Evolutionary conservation across 2,797 vertebrate species (phyloP), one percentile per base, ranked within the genome.

Genomic region (Semotilus atromaculatus): DNA sequence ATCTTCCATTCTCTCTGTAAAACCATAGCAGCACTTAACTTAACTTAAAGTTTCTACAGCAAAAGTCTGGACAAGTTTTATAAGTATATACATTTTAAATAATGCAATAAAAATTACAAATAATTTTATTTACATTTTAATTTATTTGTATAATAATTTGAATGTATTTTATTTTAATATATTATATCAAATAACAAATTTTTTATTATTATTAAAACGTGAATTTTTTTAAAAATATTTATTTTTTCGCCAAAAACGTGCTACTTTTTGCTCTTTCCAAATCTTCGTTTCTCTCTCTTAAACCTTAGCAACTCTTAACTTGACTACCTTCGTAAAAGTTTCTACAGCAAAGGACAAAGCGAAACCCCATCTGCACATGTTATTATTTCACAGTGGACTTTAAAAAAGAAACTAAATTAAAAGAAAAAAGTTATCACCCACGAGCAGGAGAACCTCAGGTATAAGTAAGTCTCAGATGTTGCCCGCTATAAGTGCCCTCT

Each of bases 401-500:
- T 16, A 26, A 53, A 40, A 38, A 75, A 68, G 4, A 43, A 23
- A 68, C 45, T 45, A 29, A 70, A 34, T 51, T 55, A 21, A 51
- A 82, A 40, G 7, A 66, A 66, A 81, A 53, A 48, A 75, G 3
- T 19, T 66, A 76, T 83, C 36, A n/a, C 7, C 74, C 26, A 67
- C 0, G 11, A 84, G 19, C 48, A 77, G 64, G 26, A 45, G 11
- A 18, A 40, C 53, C 71, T 66, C 62, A 77, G 13, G 62, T 23
- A 8, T 10, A 53, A 60, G 19, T 26, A 53, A 6, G 23, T 53
- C 45, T 83, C 36, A 58, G 73, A 77, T 53, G 74, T 77, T 31
- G 36, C 48, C 48, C 4, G 43, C 23, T 53, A n/a, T 74, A 66
- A 74, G 23, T 75, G 81, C 58, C 71, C 64, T 68, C 68, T 80